phyloP scores from a whole-genome alignment of 1,140 invertebrate genomes.

The Drosophila bocki region DNA sequence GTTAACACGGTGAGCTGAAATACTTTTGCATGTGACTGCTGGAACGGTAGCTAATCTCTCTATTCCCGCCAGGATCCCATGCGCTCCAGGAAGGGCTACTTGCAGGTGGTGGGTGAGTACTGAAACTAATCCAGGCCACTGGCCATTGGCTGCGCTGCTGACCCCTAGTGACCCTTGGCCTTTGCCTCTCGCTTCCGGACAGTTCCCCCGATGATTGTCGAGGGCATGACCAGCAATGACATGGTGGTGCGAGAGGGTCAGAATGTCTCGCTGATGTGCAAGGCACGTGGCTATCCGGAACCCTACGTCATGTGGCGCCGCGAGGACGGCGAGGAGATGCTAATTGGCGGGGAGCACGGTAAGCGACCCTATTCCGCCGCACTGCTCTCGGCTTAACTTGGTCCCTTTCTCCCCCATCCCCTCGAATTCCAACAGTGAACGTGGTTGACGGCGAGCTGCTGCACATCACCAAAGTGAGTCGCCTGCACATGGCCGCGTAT shows the following conservation, averaged over 20 bases:
- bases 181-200: constrained; percentile 16
- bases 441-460: constrained; percentile 94
- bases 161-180: constrained; percentile 37
- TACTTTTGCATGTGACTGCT: neutral
- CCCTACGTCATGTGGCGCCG: constrained; percentile 96
- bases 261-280: constrained; percentile 94
- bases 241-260: constrained; percentile 95
- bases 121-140: constrained; percentile 3
- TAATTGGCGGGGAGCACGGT: constrained; percentile 94
- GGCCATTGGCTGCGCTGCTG: constrained; percentile 16
- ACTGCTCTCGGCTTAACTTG: constrained; percentile 28
- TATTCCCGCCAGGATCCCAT: constrained; percentile 89
- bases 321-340: constrained; percentile 94
- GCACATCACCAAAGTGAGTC: constrained; percentile 94
- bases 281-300: constrained; percentile 94
- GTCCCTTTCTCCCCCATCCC: neutral
- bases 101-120: constrained; percentile 94
- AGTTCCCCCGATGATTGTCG: constrained; percentile 94
- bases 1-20: constrained; percentile 83
- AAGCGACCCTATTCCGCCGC: constrained; percentile 58
- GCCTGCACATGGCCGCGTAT: constrained; percentile 96
- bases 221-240: constrained; percentile 94
- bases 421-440: constrained; percentile 87
- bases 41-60: constrained; percentile 5
- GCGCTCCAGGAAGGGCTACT: constrained; percentile 92